These are phyloP conservation scores for Drosophila tanythrix DNA, from an alignment of 2,888 invertebrate genomes.

Conservation along the genomic window DNA sequence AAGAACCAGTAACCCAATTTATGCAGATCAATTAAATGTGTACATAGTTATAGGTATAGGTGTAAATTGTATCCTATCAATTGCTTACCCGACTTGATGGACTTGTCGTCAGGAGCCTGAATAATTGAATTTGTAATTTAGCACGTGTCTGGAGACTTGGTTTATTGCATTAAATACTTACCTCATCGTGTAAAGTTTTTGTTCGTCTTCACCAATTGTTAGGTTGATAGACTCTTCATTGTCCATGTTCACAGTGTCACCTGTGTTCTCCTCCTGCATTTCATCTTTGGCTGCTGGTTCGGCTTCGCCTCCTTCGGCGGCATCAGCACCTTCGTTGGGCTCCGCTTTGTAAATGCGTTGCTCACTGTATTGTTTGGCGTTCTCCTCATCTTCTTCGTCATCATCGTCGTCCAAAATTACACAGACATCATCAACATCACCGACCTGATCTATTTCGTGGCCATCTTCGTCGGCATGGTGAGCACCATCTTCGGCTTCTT, in stretches of 20 bases:
- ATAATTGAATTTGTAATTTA: constrained; percentile 25
- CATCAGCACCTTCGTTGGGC: constrained; percentile 42
- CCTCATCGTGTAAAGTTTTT: constrained; percentile 92
- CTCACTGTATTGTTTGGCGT: constrained; percentile 44
- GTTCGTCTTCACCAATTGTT: constrained; percentile 92
- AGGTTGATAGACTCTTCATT: constrained; percentile 93
- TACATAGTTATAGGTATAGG: neutral
- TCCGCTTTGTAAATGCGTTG: constrained; percentile 55
- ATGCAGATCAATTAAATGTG: neutral
- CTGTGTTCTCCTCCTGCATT: constrained; percentile 67
- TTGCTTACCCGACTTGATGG: constrained; percentile 86
- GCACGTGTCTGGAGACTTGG: neutral
- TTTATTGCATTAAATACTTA: constrained; percentile 85
- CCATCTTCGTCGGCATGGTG: constrained; percentile 62
- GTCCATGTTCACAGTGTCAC: constrained; percentile 85
- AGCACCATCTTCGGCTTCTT: constrained; percentile 38
- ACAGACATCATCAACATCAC: constrained; percentile 77
- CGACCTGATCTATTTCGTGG: constrained; percentile 77
- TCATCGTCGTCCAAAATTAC: constrained; percentile 77
- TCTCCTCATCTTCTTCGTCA: constrained; percentile 55
- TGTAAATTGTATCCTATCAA: neutral
- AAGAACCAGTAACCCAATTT: neutral
- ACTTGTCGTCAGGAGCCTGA: constrained; percentile 86
- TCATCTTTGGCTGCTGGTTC: constrained; percentile 47
- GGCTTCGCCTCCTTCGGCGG: constrained; percentile 69